These are phyloP conservation scores for Junonia oenone DNA, from an alignment of 2,888 invertebrate genomes.

Conservation along the genomic window DNA sequence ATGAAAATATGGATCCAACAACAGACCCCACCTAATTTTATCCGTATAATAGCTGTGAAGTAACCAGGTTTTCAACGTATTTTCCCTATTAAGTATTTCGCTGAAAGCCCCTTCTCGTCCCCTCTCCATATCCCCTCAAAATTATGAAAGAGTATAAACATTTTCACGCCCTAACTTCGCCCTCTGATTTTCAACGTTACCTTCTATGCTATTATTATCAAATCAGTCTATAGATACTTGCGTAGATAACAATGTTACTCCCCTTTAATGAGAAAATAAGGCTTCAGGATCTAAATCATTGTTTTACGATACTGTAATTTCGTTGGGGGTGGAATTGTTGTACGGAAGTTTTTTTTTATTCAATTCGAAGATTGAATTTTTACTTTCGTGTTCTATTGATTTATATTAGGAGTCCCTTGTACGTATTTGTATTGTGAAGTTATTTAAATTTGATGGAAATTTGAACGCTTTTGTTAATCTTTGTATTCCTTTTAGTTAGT, in stretches of 20 bases:
- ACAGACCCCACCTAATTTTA: constrained; percentile 10
- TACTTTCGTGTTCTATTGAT: background rate
- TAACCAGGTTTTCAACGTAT: constrained; percentile 65
- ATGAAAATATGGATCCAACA: constrained; percentile 2
- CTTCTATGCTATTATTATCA: constrained; percentile 77
- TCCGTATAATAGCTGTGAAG: constrained; percentile 28
- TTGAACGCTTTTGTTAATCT: too few species aligned
- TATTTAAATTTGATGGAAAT: too few species aligned
- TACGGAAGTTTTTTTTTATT: constrained; percentile 13
- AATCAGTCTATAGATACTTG: constrained; percentile 75
- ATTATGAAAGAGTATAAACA: constrained; percentile 79
- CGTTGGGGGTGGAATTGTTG: constrained; percentile 29
- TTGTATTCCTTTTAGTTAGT: too few species aligned
- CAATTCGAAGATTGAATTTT: constrained; percentile 4
- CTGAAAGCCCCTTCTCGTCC: constrained; percentile 63
- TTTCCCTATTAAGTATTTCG: constrained; percentile 63
- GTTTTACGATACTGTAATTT: constrained; percentile 71
- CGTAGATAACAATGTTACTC: constrained; percentile 52
- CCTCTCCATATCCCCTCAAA: constrained; percentile 74
- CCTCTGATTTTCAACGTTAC: constrained; percentile 58
- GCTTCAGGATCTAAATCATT: constrained; percentile 66
- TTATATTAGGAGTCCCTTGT: background rate
- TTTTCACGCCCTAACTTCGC: constrained; percentile 67
- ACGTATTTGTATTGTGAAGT: background rate
- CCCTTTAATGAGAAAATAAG: constrained; percentile 69